These are phyloP conservation scores for Troides oblongomaculatus DNA, from an alignment of 2,888 invertebrate species.

Conservation along the genomic window DNA sequence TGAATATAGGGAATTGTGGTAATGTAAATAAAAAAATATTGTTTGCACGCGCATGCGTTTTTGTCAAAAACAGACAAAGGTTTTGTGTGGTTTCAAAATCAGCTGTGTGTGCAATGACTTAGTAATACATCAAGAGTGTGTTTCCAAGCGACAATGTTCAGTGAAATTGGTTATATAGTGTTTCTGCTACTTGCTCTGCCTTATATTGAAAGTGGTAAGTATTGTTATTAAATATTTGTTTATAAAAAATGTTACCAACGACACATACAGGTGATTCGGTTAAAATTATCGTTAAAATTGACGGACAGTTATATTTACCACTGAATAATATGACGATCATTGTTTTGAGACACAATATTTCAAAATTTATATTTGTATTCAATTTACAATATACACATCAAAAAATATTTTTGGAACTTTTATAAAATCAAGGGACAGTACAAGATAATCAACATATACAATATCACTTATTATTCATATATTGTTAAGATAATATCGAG, in stretches of 20 bases:
- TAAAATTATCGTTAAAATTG: too few relatives aligned
- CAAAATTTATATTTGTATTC: too few relatives aligned
- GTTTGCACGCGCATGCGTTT: constrained; percentile 80
- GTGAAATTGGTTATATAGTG: constrained; percentile 83
- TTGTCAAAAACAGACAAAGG: constrained; percentile 80
- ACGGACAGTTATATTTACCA: too few relatives aligned
- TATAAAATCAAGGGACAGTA: too few relatives aligned
- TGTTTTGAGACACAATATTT: too few relatives aligned
- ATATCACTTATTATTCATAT: too few relatives aligned
- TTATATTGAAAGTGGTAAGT: constrained; percentile 86
- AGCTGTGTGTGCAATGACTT: constrained; percentile 81
- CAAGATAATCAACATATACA: too few relatives aligned
- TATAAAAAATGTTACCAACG: neutral
- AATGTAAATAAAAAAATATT: constrained; percentile 78
- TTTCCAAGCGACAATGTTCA: constrained; percentile 79
- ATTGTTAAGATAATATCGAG: too few relatives aligned
- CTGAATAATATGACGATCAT: too few relatives aligned
- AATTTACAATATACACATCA: too few relatives aligned
- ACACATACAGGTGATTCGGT: neutral
- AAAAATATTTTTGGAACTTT: too few relatives aligned
- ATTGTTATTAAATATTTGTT: constrained; percentile 5
- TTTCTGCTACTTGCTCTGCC: constrained; percentile 84
- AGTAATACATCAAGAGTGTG: constrained; percentile 73
- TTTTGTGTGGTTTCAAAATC: constrained; percentile 80
- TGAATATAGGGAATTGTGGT: constrained; percentile 57